phyloP scores from a whole-genome alignment of 2,888 invertebrate genomes.

The Vandiemenella viatica region DNA sequence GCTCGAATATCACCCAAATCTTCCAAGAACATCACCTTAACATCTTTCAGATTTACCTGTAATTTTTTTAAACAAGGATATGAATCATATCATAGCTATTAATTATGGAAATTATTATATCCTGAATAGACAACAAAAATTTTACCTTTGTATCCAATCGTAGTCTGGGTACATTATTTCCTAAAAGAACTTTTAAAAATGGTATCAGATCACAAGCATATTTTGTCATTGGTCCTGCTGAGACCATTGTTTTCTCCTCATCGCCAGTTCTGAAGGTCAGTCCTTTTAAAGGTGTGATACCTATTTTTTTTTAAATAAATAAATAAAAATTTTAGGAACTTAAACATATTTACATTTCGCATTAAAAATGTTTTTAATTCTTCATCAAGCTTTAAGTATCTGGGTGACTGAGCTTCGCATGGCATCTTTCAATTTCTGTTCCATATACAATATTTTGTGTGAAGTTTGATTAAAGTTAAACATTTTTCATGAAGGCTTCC shows the following conservation, averaged over 20 bases:
- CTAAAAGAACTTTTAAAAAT: constrained; percentile 49
- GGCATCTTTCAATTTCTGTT: too few species aligned
- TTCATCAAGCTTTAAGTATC: too few species aligned
- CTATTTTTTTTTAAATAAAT: too few species aligned
- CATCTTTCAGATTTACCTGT: constrained; percentile 43
- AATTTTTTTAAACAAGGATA: too few species aligned
- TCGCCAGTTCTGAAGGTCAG: constrained; percentile 50
- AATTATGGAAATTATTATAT: neutral
- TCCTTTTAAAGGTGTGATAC: constrained; percentile 46
- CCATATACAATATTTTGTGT: too few species aligned
- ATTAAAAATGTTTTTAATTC: too few species aligned
- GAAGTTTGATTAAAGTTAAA: too few species aligned
- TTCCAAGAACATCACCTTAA: constrained; percentile 64
- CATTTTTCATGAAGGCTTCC: too few species aligned
- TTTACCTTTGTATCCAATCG: constrained; percentile 36
- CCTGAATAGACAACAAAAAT: neutral
- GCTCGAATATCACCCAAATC: constrained; percentile 56
- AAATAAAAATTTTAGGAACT: too few species aligned
- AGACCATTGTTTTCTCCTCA: constrained; percentile 59
- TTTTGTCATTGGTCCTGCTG: constrained; percentile 67
- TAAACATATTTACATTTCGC: too few species aligned
- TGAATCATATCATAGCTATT: neutral
- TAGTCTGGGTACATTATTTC: constrained; percentile 35
- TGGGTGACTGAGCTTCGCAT: too few species aligned
- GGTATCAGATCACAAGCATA: constrained; percentile 67